Base-by-base conservation (phyloP, 2,888 invertebrate genomes). In the Drosophila gaucha region DNA sequence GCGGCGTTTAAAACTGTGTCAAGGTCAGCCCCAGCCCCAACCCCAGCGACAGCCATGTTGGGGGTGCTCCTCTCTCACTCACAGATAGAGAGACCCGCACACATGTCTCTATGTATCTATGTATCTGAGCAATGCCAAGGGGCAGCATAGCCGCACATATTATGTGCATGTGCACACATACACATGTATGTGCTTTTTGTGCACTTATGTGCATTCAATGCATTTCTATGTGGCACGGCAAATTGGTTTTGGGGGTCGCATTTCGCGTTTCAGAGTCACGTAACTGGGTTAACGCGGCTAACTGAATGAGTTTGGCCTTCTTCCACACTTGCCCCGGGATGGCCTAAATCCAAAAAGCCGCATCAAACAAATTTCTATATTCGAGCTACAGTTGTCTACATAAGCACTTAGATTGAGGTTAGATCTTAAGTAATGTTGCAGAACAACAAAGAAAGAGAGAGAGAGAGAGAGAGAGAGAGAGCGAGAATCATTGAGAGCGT, bases 221-320 rank as follows among this genome's bases (percentile, higher is more conserved):
- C 64, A 76, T 71, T 71, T 68, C 73, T 57, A 54, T 60, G 44
- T 75, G 56, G 20, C 51, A 41, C 55, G 58, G 71, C 72, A 78
- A 80, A 86, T 80, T 75, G 64, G 51, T 65, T 75, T 71, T 85
- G 85, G 74, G 85, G 82, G 82, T 82, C 87, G 85, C 82, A 74
- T 74, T 87, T 82, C 82, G 77, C 84, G 70, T 59, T 86, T 84
- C 62, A 66, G 69, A 73, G 82, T 85, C 82, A 80, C 85, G 80
- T 84, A 80, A 74, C 86, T 80, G 62, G 80, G 86, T 86, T 80
- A 80, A 77, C 70, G 66, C 59, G 59, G 54, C 56, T 46, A 51
- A 52, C 31, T 55, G 54, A 41, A 41, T 41, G 41, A 35, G 55
- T 33, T 18, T 77, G 86, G 78, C 80, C 84, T 80, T 71, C 70